These are phyloP conservation scores for Corythucha ciliata DNA, from an alignment of 2,888 invertebrate species.

Conservation along the genomic window DNA sequence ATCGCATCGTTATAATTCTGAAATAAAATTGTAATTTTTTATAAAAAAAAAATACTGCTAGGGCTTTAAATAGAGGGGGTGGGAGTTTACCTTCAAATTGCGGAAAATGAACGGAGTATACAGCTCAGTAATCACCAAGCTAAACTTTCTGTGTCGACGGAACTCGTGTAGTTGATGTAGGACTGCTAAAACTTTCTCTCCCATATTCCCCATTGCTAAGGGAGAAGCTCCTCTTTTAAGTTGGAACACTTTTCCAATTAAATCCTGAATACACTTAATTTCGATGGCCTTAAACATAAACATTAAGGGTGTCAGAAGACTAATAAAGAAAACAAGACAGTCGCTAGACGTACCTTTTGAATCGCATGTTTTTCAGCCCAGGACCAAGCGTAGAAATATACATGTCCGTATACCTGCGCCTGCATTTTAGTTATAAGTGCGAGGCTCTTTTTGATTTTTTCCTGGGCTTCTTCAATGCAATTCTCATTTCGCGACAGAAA, in stretches of 20 bases:
- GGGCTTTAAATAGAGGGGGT: neutral
- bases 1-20: slow-evolving; percentile 34
- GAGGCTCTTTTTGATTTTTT: slow-evolving; percentile 26
- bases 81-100: slow-evolving; percentile 32
- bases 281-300: slow-evolving; percentile 30
- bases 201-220: slow-evolving; percentile 29
- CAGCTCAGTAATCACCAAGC: slow-evolving; percentile 33
- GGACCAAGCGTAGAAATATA: slow-evolving; percentile 34
- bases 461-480: too few species aligned
- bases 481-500: too few species aligned
- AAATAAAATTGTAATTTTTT: too few species aligned
- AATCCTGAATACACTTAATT: slow-evolving; percentile 31
- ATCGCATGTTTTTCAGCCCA: slow-evolving; percentile 27
- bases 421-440: slow-evolving; percentile 24
- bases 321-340: neutral
- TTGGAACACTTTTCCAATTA: slow-evolving; percentile 29
- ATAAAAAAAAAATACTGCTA: too few species aligned
- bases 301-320: slow-evolving; percentile 1
- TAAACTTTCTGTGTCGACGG: slow-evolving; percentile 32
- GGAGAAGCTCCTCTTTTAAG: slow-evolving; percentile 24
- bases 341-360: slow-evolving; percentile 24
- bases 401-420: slow-evolving; percentile 31
- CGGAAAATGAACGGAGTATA: slow-evolving; percentile 37
- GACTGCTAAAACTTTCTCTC: slow-evolving; percentile 30
- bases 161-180: slow-evolving; percentile 31